Conservation (phyloP, 2,113 vertebrate genomes). For the Castor canadensis region DNA sequence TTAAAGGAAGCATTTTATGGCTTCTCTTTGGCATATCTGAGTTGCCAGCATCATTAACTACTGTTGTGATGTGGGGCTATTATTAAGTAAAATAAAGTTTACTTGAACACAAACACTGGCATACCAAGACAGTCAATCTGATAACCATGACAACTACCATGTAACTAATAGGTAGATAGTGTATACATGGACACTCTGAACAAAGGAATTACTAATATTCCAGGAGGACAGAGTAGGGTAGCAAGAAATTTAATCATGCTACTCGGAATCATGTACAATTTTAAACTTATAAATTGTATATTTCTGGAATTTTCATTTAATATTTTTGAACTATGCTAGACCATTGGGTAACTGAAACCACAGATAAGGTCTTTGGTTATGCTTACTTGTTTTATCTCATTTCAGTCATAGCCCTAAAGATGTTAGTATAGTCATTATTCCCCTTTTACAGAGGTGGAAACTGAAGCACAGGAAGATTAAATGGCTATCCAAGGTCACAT, state of each 20-base stretch:
- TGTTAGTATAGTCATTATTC: neutral
- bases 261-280: neutral
- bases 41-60: neutral
- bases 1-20: neutral
- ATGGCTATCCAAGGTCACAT: neutral
- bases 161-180: neutral
- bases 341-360: neutral
- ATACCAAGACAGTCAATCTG: neutral
- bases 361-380: neutral
- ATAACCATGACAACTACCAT: neutral
- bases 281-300: neutral
- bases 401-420: conserved; percentile 7
- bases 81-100: neutral
- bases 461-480: neutral
- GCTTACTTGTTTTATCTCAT: conserved; percentile 22
- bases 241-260: neutral
- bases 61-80: neutral
- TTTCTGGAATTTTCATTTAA: neutral
- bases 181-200: neutral
- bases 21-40: neutral
- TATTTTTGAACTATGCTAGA: neutral
- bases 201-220: neutral
- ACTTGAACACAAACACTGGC: neutral
- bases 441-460: conserved; percentile 3
- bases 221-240: neutral